Percentiles rank a stretch among this genome's conserved stretches.
phyloP scores from a whole-genome alignment of 2,113 vertebrate species.

The Malaclemys terrapin region DNA sequence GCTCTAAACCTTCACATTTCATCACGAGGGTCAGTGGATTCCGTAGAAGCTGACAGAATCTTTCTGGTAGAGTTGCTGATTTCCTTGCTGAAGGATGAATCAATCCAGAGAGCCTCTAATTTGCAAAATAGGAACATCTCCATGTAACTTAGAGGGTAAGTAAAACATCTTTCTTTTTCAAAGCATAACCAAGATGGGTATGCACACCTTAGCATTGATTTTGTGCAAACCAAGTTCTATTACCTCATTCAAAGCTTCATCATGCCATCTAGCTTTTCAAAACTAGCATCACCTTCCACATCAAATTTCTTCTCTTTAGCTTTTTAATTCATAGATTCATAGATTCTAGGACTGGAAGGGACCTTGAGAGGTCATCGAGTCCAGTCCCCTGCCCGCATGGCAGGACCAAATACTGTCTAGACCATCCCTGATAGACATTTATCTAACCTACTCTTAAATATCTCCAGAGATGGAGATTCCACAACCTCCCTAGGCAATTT shows the following conservation, averaged over 20 bases:
- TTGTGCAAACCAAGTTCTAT: neutral
- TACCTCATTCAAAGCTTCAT: neutral
- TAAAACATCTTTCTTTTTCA: neutral
- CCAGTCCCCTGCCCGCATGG: too few species aligned
- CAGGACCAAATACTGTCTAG: too few species aligned
- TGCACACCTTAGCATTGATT: too few species aligned
- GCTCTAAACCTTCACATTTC: neutral
- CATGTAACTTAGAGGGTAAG: neutral
- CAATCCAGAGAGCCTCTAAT: neutral
- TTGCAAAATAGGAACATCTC: neutral
- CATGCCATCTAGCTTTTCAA: neutral
- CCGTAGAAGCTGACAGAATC: neutral
- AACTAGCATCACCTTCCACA: neutral
- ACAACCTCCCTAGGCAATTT: too few species aligned
- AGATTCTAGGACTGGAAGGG: too few species aligned
- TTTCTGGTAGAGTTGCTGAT: neutral
- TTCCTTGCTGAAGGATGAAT: neutral
- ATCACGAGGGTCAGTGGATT: neutral
- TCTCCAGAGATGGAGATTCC: too few species aligned
- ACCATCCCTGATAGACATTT: too few species aligned
- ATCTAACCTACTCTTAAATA: too few species aligned
- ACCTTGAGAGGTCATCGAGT: too few species aligned
- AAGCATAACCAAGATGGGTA: neutral
- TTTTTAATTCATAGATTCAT: neutral
- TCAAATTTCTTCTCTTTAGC: neutral